Evolutionary conservation across 1,140 invertebrate species (phyloP), one percentile per base, ranked within the genome.

Genomic region (Caenorhabditis remanei): DNA sequence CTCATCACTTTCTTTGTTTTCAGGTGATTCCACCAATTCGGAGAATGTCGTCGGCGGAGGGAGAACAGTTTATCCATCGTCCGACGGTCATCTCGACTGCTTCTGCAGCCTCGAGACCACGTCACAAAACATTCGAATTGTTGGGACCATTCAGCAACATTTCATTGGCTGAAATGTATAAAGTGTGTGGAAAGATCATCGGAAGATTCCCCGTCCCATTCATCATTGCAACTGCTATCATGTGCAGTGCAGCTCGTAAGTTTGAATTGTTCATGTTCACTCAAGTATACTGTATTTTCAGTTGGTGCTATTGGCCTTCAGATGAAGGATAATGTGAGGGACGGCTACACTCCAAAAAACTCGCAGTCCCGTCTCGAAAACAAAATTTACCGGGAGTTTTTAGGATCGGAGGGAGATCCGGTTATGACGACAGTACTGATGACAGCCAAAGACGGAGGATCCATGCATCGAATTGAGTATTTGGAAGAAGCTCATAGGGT

Each of bases 361-460:
- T 90, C 90, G 3, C 83, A 84, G 48, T 91, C 90, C 0, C 79
- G 90, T 7, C 86, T 92, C 67, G 90, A 91, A 83, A 91, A 90
- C n/a, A 83, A 88, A 50, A 87, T 91, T 32, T 86, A 92, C n/a
- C 83, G 88, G 32, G 90, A 91, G 58, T 91, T 91, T 75, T 75
- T 92, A 63, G 85, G 63, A 0, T 88, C 87, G 19, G 87, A 86
- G 55, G 87, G 88, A 19, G 88, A 90, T 85, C 89, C 89, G 13
- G 86, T 86, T 5, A 83, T 90, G 65, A 89, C 89, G 19, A 85
- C 87, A 13, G 89, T 89, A 21, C 48, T 90, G 3, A 79, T 89
- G 58, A 50, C 75, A 4, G 86, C 89, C 4, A 90, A 90, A 50
- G 89, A 90, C 56, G 84, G 84, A n/a, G 89, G 89, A 40, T 87